Percentiles rank a stretch among this genome's conserved stretches.
These are phyloP conservation scores for Syngnathus typhle DNA, from an alignment of 2,113 vertebrate species.

Conservation along the genomic window DNA sequence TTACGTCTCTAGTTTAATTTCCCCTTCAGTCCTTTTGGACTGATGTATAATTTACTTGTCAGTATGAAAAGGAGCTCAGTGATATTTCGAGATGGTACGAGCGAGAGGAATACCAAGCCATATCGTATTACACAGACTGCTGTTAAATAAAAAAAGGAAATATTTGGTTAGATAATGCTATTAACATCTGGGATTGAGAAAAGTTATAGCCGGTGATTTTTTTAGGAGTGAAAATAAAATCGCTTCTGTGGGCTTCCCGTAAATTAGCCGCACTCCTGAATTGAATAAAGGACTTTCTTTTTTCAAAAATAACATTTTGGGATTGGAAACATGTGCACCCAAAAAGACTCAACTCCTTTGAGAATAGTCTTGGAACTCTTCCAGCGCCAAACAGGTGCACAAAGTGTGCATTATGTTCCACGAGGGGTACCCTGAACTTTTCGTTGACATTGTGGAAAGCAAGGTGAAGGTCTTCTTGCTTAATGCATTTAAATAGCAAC, in stretches of 20 bases:
- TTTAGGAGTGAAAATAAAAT: no score
- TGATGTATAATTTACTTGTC: not conserved
- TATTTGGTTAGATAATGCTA: not conserved
- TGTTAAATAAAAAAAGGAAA: not conserved
- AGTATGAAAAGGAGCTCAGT: not conserved
- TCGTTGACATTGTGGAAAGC: conserved; percentile 23
- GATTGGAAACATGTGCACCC: not conserved
- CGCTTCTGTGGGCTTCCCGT: not conserved
- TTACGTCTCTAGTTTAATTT: conserved; percentile 20
- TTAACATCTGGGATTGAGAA: conserved; percentile 6
- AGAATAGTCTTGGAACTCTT: conserved; percentile 4
- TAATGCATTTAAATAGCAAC: no score
- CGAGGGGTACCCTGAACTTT: conserved; percentile 7
- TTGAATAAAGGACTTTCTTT: no score
- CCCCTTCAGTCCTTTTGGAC: not conserved
- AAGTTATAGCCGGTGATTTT: not conserved
- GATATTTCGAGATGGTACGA: not conserved
- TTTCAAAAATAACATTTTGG: not conserved
- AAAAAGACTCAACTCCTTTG: not conserved
- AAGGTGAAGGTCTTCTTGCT: conserved; percentile 2
- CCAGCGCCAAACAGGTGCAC: conserved; percentile 35
- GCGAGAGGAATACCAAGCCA: not conserved
- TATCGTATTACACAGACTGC: not conserved
- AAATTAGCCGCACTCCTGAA: not conserved
- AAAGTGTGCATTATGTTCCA: conserved; percentile 17